Base-by-base conservation (phyloP, 92 coral and sea anemone species). In the Siderastrea siderea region DNA sequence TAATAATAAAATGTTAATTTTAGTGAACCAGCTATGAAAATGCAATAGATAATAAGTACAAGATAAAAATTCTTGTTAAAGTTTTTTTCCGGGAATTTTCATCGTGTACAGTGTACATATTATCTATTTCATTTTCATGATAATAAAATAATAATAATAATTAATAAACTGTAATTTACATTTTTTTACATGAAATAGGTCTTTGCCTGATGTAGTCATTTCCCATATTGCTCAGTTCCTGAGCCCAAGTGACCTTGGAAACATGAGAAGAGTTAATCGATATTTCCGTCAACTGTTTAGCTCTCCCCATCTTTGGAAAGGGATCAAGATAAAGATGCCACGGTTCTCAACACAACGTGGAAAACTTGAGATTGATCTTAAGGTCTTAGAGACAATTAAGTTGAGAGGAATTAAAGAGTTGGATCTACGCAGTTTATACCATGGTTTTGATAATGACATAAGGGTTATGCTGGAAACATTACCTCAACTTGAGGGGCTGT, bases 251-350 rank as follows among this genome's bases (percentile, higher is more conserved):
- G 66, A 80, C 26, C 51, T 51, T 1, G 26, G 11, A 14, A 80
- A 50, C 84, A 80, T 80, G 84, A 57, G 26, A 0, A 57, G 49
- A 68, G 52, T 80, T 2, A 38, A 52, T n/a, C 73, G 48, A 38
- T 7, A 80, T 80, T 80, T 80, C 43, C 75, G 75, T 58, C 6
- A 53, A 52, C 12, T 80, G 6, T 80, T 80, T 66, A 80, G 38
- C 58, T 67, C 75, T 50, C 84, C 75, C 19, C 64, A 51, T 6
- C n/a, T 80, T 2, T 80, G 84, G 84, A 67, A 43, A 50, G 74
- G 48, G 5, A 44, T 80, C 63, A 50, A 3, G 6, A 12, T 75
- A 13, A 26, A 1, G 4, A 60, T 78, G 48, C 48, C 71, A 67
- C 3, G 13, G 71, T 5, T 13, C 1, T 2, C 11, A 49, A 6